Conservation (phyloP, 2,113 vertebrate genomes). For the Bubo blakistoni region DNA sequence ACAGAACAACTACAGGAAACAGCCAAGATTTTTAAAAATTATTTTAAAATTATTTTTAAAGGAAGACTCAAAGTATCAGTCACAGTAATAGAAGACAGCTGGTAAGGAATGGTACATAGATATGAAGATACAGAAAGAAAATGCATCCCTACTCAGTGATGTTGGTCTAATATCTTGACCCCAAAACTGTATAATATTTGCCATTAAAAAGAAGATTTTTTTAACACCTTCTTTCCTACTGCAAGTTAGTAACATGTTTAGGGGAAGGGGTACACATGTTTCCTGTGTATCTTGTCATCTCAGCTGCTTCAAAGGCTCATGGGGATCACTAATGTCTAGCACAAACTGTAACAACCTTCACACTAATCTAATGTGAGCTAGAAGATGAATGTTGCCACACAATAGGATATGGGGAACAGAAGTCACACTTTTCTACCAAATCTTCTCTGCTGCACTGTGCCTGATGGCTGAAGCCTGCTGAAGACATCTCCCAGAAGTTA, state of each 20-base stretch:
- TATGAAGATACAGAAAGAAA: not conserved
- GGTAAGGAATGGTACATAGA: not conserved
- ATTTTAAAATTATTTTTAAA: not conserved
- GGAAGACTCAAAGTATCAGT: not conserved
- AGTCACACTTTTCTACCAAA: not conserved
- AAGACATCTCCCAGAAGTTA: not conserved
- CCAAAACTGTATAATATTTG: not conserved
- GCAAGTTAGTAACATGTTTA: not conserved
- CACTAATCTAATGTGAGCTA: not conserved
- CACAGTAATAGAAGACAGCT: not conserved
- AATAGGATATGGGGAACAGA: not conserved
- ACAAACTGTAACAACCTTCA: not conserved
- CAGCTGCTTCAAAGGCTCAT: not conserved
- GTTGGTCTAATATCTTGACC: not conserved
- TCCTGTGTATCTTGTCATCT: not conserved
- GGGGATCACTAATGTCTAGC: not conserved
- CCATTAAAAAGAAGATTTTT: not conserved
- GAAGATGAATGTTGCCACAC: not conserved
- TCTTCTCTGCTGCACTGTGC: not conserved
- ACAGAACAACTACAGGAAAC: not conserved
- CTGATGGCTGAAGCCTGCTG: not conserved
- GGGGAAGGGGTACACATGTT: not conserved
- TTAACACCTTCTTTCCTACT: not conserved
- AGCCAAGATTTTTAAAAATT: not conserved
- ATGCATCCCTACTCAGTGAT: not conserved